Conservation (phyloP, 2,113 vertebrate genomes). For the Taxidea taxus region DNA sequence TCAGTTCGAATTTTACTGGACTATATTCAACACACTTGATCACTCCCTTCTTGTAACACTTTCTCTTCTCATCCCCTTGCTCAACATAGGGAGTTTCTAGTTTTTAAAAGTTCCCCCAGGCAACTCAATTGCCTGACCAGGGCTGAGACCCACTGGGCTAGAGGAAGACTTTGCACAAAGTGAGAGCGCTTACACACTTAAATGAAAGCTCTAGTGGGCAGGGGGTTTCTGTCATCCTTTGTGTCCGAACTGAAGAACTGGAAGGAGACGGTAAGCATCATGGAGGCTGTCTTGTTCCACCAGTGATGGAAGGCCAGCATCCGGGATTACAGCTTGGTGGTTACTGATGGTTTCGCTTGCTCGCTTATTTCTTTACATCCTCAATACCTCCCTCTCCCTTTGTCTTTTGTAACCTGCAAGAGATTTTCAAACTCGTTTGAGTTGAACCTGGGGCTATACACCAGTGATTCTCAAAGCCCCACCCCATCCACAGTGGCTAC, state of each 20-base stretch:
- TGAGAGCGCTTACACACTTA: background rate
- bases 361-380: background rate
- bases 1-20: background rate
- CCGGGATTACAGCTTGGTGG: background rate
- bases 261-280: background rate
- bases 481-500: accelerated
- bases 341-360: background rate
- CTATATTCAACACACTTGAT: background rate
- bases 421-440: background rate
- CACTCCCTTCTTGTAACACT: background rate
- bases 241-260: background rate
- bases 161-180: background rate
- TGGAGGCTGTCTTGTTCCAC: background rate
- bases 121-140: background rate
- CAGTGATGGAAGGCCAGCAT: background rate
- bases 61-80: background rate
- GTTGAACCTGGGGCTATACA: background rate
- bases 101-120: background rate
- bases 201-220: background rate
- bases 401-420: background rate
- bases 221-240: background rate
- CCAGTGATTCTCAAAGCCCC: background rate
- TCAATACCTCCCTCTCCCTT: background rate
- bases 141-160: background rate
- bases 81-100: too few species aligned